Evolutionary conservation across 2,797 vertebrate genomes (phyloP), one percentile per base, ranked within the genome.

Genomic region (Heterohyrax brucei): DNA sequence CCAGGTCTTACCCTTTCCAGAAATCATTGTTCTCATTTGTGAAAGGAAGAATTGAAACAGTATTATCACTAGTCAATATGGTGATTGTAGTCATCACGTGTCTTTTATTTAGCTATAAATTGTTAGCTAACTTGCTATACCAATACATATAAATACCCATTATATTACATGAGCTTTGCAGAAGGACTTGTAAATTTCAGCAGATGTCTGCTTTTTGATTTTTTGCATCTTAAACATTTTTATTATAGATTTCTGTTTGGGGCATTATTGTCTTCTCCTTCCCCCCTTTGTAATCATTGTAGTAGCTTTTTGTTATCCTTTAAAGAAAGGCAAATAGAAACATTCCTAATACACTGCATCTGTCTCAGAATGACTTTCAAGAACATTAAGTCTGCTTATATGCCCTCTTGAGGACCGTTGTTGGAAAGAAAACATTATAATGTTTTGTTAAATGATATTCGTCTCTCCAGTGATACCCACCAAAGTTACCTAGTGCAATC

Each of bases 261-360:
- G 50, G 6, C 53, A 92, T 89, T 70, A 62, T 33, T 68, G 22
- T 68, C 30, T 6, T 10, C 28, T 50, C 9, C 16, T 5, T 3
- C 28, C 3, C 16, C 5, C 10, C 39, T 14, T 89, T 79, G 84
- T 33, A 59, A 75, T 86, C 16, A 46, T 86, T 30, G 16, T 82
- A 53, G n/a, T 14, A 87, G 64, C 30, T 95, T 77, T 94, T 94
- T 59, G 84, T 89, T 94, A 21, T 95, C 87, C 46, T 84, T 96
- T 70, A 96, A 85, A 91, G 53, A 95, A 93, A 90, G 64, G 39
- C 64, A 91, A 91, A 89, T 7, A 39, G 30, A 44, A 94, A 59
- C 5, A 33, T 53, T 91, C 59, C 75, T 93, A 94, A 79, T 68
- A 64, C 4, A n/a, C 33, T 33, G 64, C 10, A 22, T 91, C 70